Evolutionary conservation across 2,888 invertebrate species (phyloP).

Genomic region (Drosophila suboccidentalis): DNA sequence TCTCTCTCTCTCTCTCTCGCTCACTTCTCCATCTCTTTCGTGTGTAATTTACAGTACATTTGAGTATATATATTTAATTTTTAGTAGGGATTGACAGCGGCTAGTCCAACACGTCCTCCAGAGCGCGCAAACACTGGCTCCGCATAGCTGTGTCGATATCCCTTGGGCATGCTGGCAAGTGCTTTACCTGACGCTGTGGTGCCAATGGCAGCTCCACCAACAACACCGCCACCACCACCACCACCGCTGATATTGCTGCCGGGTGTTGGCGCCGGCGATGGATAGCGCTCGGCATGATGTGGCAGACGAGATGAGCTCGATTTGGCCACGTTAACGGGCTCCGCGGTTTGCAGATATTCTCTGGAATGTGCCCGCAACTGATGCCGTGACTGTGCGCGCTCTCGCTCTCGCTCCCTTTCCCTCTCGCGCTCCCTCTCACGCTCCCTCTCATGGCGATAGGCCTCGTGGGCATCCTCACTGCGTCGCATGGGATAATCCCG

Average conservation of each 20-base stretch:
- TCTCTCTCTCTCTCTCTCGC: background rate
- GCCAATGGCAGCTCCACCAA: constrained; percentile 37
- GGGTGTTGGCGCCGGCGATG: constrained; percentile 75
- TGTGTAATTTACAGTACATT: constrained; percentile 46
- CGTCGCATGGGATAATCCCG: constrained; percentile 64
- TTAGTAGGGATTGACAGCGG: constrained; percentile 85
- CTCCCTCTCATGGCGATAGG: constrained; percentile 68
- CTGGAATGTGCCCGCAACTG: constrained; percentile 60
- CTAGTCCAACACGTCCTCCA: constrained; percentile 85
- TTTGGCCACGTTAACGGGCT: constrained; percentile 43
- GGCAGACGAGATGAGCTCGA: constrained; percentile 56
- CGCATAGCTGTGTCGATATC: constrained; percentile 85
- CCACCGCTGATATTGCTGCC: constrained; percentile 26
- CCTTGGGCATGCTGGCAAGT: constrained; percentile 84
- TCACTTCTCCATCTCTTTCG: background rate
- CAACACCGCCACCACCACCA: constrained; percentile 1
- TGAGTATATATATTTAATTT: constrained; percentile 22
- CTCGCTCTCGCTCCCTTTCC: constrained; percentile 53
- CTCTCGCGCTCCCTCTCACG: constrained; percentile 34
- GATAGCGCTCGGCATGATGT: constrained; percentile 67
- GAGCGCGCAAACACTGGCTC: constrained; percentile 84
- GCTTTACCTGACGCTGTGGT: constrained; percentile 73
- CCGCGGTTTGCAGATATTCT: constrained; percentile 60
- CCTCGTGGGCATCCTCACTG: constrained; percentile 51
- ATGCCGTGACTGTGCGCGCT: constrained; percentile 49